A percentile compares a stretch with the other conserved stretches of the same genome.
phyloP scores from a whole-genome alignment of 2,888 invertebrate genomes.

The Chrysotoxum bicinctum region DNA sequence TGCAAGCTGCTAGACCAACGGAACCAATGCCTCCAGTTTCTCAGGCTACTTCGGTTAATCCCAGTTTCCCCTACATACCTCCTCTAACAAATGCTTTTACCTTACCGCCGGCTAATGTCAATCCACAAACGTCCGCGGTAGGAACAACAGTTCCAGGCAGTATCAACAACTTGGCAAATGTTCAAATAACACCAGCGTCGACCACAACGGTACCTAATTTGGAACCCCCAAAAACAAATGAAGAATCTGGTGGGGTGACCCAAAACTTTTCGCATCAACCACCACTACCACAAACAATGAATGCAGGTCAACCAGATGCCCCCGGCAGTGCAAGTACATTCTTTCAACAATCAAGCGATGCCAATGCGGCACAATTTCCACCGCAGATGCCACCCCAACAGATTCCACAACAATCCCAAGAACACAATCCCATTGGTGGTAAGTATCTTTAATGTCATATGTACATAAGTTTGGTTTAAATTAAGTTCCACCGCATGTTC shows the following conservation, averaged over 20 bases:
- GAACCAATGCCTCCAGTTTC: conserved; percentile 29
- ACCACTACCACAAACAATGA: conserved; percentile 1
- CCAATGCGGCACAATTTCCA: conserved; percentile 42
- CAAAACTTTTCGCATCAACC: conserved; percentile 4
- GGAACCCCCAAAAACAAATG: conserved; percentile 38
- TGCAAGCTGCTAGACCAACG: conserved; percentile 8
- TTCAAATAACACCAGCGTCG: conserved; percentile 46
- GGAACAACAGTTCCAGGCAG: conserved; percentile 28
- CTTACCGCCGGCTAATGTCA: conserved; percentile 13
- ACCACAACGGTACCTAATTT: conserved; percentile 45
- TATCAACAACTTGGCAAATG: conserved; percentile 39
- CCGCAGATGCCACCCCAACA: conserved; percentile 25
- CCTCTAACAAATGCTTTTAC: conserved; percentile 80
- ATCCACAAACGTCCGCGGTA: neutral
- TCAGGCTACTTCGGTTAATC: conserved; percentile 73
- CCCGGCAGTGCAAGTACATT: conserved; percentile 46
- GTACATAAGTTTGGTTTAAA: neutral
- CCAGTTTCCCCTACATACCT: conserved; percentile 81
- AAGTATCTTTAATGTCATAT: conserved; percentile 7
- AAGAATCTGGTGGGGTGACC: neutral
- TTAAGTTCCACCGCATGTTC: neutral
- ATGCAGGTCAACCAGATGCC: neutral
- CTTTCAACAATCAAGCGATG: conserved; percentile 55
- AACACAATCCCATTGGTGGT: conserved; percentile 8
- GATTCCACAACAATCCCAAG: conserved; percentile 13